Conservation (phyloP, 64 coral and sea anemone genomes). For the Pocillopora verrucosa region DNA sequence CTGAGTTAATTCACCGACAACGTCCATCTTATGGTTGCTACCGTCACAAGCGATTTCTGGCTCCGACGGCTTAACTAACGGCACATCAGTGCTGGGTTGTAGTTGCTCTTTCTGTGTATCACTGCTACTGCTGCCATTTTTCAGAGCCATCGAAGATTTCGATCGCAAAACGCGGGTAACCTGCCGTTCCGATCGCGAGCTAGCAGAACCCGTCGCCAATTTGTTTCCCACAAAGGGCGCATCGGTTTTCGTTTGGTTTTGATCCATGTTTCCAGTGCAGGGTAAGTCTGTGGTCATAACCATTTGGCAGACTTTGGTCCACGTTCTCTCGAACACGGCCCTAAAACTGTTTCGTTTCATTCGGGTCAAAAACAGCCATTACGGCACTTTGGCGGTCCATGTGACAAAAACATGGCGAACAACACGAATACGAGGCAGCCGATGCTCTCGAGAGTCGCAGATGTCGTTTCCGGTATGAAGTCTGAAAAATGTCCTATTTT, state of each 20-base stretch:
- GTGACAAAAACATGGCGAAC: slow-evolving; percentile 49
- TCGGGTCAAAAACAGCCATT: slow-evolving; percentile 3
- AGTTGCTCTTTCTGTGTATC: slow-evolving; percentile 36
- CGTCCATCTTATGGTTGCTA: slow-evolving; percentile 87
- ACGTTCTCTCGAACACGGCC: slow-evolving; percentile 88
- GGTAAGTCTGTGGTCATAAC: slow-evolving; percentile 78
- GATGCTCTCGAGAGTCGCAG: background rate
- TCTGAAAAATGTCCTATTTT: background rate
- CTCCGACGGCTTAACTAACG: slow-evolving; percentile 37
- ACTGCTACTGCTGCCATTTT: slow-evolving; percentile 52
- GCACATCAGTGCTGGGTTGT: slow-evolving; percentile 24
- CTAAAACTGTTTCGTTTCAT: slow-evolving; percentile 50
- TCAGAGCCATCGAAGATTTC: slow-evolving; percentile 64
- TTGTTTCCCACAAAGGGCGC: slow-evolving; percentile 60
- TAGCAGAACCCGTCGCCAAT: slow-evolving; percentile 47
- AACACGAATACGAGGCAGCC: slow-evolving; percentile 31
- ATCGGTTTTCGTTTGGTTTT: slow-evolving; percentile 67
- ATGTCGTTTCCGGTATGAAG: slow-evolving; percentile 3
- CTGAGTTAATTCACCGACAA: slow-evolving; percentile 77
- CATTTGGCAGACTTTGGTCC: slow-evolving; percentile 80
- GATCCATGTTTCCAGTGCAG: slow-evolving; percentile 58
- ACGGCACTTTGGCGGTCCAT: slow-evolving; percentile 16
- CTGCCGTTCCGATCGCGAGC: slow-evolving; percentile 78
- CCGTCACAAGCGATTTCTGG: slow-evolving; percentile 51
- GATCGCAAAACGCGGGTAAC: slow-evolving; percentile 81